Base-by-base conservation (phyloP, 1,140 invertebrate species). In the Penaeus chinensis region DNA sequence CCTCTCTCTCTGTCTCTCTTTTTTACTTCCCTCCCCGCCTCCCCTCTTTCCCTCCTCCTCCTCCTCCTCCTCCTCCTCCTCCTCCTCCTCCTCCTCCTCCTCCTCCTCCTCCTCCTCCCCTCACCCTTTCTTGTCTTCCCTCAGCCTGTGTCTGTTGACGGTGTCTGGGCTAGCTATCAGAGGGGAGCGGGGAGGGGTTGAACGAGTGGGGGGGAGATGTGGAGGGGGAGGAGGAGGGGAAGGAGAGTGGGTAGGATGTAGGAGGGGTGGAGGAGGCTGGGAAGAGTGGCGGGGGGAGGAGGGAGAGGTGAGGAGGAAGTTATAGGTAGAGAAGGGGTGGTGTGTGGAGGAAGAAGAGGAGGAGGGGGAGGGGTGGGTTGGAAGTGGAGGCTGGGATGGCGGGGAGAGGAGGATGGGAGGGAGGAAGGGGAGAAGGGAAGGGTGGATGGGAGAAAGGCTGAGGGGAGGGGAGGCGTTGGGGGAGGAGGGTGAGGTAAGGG, bases 41-140 rank as follows among this genome's bases (percentile, higher is more conserved):
- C 42, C 76, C 8, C 20, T 81, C n/a, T 54, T 2, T 32, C 74
- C 27, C 74, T 32, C 74, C 74, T 32, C 27, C 32, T 54, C 37
- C 54, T 22, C 32, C 22, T 37, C 8, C 22, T 32, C 74, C 74
- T 32, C 27, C 74, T 32, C 74, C 74, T 32, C 27, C 32, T 54
- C 37, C 54, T 22, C 32, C 22, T 37, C 8, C 20, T 37, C 18
- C n/a, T n/a, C 24, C 60, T 47, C 13, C 47, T 37, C 42, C 37
- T 24, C 19, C n/a, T n/a, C 77, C 54, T 10, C 24, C 24, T 60
- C n/a, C 37, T 27, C 7, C 54, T 24, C 54, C 13, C 42, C 79
- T 63, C 61, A 27, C 79, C 42, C 37, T 78, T 37, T 37, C 76
- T 60, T 80, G 37, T 80, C 78, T 61, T 60, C 60, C 78, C 61